Base-by-base conservation (phyloP, 2,113 vertebrate genomes). In the Genyomyrus donnyi region DNA sequence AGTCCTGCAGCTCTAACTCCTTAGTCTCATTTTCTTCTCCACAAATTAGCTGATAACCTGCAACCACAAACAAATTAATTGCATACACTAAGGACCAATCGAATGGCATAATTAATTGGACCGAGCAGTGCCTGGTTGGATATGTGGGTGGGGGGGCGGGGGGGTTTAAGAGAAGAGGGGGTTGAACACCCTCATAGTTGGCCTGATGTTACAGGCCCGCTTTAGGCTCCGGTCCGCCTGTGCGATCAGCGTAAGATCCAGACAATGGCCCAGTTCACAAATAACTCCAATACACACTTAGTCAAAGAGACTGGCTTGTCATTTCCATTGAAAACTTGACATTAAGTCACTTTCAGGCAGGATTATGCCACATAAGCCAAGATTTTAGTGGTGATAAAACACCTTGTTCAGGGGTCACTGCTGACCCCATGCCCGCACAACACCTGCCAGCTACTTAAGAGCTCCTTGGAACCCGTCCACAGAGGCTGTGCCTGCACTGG, bases 101-200 rank as follows among this genome's bases (percentile, higher is more conserved):
- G 94, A 96, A 95, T 93, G 93, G 89, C 95, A 93, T 94, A 95
- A 94, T 93, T 95, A 96, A 96, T 95, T 96, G 95, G 95, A 93
- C 93, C 90, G 89, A 94, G 94, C 93, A 92, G 93, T 92, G 94
- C 94, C 95, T 95, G 93, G 93, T 94, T 46, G 5, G 46, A 87
- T 96, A 95, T 95, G 95, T 95, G 94, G 95, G 95, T 95, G 94
- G 95, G 0, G 95, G 93, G 93, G 17, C n/a, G 13, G 53, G 53
- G 19, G 53, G 17, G 56, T n/a, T 58, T 19, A 92, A 88, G 90
- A 93, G 90, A 94, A 89, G 90, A 89, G 90, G 91, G 90, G 94
- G 93, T 91, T 93, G 93, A 92, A 21, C 93, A 92, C 92, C 93
- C 93, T 83, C 31, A 90, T 91, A 92, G 86, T 86, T 90, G 89